These are phyloP conservation scores for Drosophila melanica DNA, from an alignment of 1,140 invertebrate genomes.

Conservation along the genomic window DNA sequence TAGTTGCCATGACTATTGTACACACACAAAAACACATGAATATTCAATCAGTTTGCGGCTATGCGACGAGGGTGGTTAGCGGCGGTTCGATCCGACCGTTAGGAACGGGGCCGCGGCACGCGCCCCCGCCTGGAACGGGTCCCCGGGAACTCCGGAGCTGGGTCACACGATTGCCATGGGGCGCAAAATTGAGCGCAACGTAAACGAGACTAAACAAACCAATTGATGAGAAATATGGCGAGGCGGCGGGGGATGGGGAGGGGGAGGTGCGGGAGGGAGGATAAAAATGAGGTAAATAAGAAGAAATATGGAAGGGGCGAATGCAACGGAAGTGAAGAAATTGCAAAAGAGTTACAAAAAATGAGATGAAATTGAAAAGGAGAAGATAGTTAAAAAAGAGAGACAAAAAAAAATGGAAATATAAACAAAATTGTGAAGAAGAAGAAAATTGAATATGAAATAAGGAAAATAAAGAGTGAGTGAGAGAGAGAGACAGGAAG, in stretches of 20 bases:
- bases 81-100: constrained; percentile 45
- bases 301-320: not conserved
- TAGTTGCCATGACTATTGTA: constrained; percentile 70
- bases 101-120: constrained; percentile 26
- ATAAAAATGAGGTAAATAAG: not conserved
- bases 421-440: not conserved
- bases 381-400: no score
- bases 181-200: constrained; percentile 40
- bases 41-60: constrained; percentile 53
- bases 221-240: not conserved
- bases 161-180: constrained; percentile 31
- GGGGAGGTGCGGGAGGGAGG: no score
- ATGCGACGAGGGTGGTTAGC: constrained; percentile 36
- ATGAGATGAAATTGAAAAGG: not conserved
- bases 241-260: not conserved
- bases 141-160: not conserved
- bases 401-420: not conserved
- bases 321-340: not conserved
- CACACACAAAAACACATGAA: constrained; percentile 42
- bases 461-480: not conserved
- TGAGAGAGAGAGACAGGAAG: not conserved
- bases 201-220: constrained; percentile 35
- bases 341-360: not conserved
- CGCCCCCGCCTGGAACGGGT: not conserved
- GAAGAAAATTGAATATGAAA: not conserved